Percentiles rank a stretch among this genome's conserved stretches.
These are phyloP conservation scores for Meloidogyne floridensis DNA, from an alignment of 1,140 invertebrate genomes.

Conservation along the genomic window DNA sequence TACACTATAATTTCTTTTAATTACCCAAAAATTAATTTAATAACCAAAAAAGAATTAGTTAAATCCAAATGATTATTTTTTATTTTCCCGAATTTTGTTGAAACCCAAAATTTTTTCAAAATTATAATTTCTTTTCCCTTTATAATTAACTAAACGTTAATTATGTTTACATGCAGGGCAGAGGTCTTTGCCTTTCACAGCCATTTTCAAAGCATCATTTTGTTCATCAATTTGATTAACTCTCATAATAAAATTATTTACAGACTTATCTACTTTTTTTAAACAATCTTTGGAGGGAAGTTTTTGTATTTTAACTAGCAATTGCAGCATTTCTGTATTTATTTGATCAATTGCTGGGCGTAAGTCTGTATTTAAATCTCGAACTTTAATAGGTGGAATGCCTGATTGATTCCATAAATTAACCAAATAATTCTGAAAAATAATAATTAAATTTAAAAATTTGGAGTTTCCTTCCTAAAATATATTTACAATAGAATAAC, in stretches of 20 bases:
- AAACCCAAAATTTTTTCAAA: too few relatives aligned
- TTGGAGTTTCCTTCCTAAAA: too few relatives aligned
- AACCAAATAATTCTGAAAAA: not conserved
- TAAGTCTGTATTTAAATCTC: not conserved
- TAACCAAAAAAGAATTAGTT: too few relatives aligned
- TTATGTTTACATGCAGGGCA: not conserved
- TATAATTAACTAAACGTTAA: too few relatives aligned
- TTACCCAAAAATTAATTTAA: too few relatives aligned
- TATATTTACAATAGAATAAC: too few relatives aligned
- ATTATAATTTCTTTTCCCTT: too few relatives aligned
- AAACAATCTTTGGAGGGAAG: not conserved
- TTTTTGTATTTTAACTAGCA: not conserved
- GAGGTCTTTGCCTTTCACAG: not conserved
- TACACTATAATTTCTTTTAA: too few relatives aligned
- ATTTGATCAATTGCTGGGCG: not conserved
- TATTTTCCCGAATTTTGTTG: too few relatives aligned
- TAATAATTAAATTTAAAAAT: not conserved
- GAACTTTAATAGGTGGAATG: not conserved
- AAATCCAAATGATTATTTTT: too few relatives aligned
- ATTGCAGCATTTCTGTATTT: not conserved
- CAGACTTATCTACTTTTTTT: not conserved
- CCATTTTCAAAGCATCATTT: not conserved
- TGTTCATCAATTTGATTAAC: not conserved
- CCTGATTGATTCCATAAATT: not conserved
- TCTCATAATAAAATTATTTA: not conserved